phyloP scores from a whole-genome alignment of 2,797 vertebrate species.

The Anguilla pacifica region DNA sequence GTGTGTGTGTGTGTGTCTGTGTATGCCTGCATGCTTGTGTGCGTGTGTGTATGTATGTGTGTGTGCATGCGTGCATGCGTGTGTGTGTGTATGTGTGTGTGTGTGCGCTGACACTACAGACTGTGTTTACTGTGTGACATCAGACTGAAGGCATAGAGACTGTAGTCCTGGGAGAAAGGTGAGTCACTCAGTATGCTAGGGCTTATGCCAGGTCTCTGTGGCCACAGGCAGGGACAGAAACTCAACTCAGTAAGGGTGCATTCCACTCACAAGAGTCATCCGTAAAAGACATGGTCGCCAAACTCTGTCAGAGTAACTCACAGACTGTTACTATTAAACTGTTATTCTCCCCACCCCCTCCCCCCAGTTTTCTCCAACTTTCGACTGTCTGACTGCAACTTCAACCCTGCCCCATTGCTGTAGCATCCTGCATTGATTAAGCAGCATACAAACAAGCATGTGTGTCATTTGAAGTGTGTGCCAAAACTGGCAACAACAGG shows the following conservation, averaged over 20 bases:
- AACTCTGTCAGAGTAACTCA: background rate
- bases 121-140: background rate
- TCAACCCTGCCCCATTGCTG: background rate
- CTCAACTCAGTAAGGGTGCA: background rate
- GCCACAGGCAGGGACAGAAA: background rate
- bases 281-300: background rate
- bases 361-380: background rate
- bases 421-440: background rate
- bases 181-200: background rate
- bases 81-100: background rate
- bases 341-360: too few species aligned
- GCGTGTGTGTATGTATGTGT: conserved; percentile 30
- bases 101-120: background rate
- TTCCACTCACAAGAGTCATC: background rate
- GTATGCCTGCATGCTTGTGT: conserved; percentile 38
- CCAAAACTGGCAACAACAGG: background rate
- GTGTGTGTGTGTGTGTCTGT: conserved; percentile 39
- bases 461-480: background rate
- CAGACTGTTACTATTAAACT: too few species aligned
- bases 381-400: background rate
- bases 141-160: background rate
- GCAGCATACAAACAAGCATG: background rate
- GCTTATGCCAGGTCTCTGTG: background rate
- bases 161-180: background rate
- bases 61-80: conserved; percentile 30